Conservation (phyloP, 2,888 invertebrate species). For the Diaprepes abbreviatus region DNA sequence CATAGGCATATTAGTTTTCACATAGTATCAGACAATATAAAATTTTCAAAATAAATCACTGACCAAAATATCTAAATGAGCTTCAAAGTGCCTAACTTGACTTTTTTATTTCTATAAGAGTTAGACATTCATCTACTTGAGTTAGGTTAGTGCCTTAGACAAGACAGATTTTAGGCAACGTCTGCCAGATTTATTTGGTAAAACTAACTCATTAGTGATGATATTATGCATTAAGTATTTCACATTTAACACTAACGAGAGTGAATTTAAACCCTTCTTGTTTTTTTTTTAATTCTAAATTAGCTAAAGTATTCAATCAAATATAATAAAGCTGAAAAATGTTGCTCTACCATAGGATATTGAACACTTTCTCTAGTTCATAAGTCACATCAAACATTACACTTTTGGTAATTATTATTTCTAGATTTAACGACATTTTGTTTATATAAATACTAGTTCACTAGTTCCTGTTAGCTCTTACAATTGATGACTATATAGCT, state of each 20-base stretch:
- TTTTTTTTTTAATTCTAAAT: background rate
- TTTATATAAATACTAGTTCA: constrained; percentile 10
- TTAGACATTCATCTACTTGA: constrained; percentile 14
- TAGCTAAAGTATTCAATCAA: background rate
- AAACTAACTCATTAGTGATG: background rate
- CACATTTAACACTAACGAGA: constrained; percentile 7
- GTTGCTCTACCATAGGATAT: background rate
- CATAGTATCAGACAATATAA: constrained; percentile 10
- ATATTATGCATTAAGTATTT: background rate
- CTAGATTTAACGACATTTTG: constrained; percentile 11
- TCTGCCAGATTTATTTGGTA: background rate
- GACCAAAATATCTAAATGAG: constrained; percentile 27
- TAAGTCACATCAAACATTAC: constrained; percentile 4
- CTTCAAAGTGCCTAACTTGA: constrained; percentile 11
- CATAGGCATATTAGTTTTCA: too few species aligned
- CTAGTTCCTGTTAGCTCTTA: background rate
- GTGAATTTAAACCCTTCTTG: background rate
- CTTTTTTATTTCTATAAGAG: background rate
- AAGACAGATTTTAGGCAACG: background rate
- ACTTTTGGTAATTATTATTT: constrained; percentile 8
- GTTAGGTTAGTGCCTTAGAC: constrained; percentile 14
- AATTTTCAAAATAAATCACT: constrained; percentile 21
- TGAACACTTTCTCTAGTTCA: background rate
- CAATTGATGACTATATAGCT: background rate
- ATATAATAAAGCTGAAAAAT: background rate